phyloP scores from a whole-genome alignment of 2,113 vertebrate species.

The Amazona guildingii region DNA sequence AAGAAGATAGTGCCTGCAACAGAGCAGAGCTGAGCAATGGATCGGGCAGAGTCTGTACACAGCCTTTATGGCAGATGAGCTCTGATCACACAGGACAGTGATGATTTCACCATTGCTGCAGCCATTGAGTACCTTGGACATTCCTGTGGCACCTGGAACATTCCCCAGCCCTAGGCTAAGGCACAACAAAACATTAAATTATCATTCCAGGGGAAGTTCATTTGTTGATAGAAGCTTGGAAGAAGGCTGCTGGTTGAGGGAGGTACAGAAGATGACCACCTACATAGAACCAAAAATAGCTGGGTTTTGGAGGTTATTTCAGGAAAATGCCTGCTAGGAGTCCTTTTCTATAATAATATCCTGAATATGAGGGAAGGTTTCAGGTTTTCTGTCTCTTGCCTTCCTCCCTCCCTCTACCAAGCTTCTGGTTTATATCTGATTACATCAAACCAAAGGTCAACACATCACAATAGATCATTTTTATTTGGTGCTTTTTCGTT shows the following conservation, averaged over 20 bases:
- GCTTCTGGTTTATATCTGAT: not conserved
- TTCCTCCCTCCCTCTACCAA: not conserved
- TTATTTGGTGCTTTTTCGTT: not conserved
- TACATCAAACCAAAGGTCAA: not conserved
- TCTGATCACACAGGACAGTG: rapidly evolving
- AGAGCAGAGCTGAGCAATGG: not conserved
- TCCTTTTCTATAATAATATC: not conserved
- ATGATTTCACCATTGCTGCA: not conserved
- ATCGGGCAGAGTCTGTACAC: rapidly evolving
- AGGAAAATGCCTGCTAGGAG: not conserved
- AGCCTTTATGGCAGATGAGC: not conserved
- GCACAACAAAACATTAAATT: not conserved
- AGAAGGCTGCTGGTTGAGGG: not conserved
- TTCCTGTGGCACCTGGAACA: not conserved
- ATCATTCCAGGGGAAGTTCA: not conserved
- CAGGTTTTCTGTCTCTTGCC: not conserved
- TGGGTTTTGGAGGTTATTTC: not conserved
- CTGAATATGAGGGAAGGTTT: not conserved
- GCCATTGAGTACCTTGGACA: not conserved
- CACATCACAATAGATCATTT: not conserved
- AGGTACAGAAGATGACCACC: not conserved
- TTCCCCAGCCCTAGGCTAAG: not conserved
- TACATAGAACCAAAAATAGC: not conserved
- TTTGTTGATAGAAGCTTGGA: not conserved
- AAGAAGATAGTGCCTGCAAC: not conserved